Percentiles rank a stretch among this genome's conserved stretches.
These are phyloP conservation scores for Megastigmus dorsalis DNA, from an alignment of 2,888 invertebrate genomes.

Conservation along the genomic window DNA sequence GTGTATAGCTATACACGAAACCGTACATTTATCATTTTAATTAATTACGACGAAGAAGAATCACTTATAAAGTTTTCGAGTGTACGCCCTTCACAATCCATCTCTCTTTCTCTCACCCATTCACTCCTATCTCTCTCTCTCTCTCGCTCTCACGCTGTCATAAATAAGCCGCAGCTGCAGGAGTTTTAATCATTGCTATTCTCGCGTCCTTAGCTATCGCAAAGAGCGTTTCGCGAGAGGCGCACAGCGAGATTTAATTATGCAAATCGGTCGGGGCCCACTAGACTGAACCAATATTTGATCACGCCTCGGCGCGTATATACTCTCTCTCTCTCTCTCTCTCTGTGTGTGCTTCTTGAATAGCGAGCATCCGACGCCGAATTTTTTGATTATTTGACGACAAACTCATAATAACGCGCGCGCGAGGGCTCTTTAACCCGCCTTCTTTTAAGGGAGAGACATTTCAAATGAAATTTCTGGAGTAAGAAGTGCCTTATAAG, in stretches of 20 bases:
- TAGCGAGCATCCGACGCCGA: background rate
- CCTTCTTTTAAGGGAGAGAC: too few species aligned
- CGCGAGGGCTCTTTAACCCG: too few species aligned
- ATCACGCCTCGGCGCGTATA: slow-evolving; percentile 53
- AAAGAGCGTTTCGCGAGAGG: slow-evolving; percentile 54
- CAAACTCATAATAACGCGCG: background rate
- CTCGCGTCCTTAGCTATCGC: slow-evolving; percentile 54
- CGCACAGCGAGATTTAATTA: slow-evolving; percentile 67
- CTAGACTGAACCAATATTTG: slow-evolving; percentile 72
- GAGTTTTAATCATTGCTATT: slow-evolving; percentile 71
- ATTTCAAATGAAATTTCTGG: too few species aligned
- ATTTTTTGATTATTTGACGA: slow-evolving; percentile 15
- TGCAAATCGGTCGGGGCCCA: slow-evolving; percentile 68
- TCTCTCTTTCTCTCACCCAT: slow-evolving; percentile 39
- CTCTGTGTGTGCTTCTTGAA: background rate
- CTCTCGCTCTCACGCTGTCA: slow-evolving; percentile 53
- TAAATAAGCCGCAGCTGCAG: slow-evolving; percentile 65
- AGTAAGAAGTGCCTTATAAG: too few species aligned
- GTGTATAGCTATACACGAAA: background rate
- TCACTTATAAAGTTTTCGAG: slow-evolving; percentile 49
- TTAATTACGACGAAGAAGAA: slow-evolving; percentile 49
- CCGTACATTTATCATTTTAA: slow-evolving; percentile 49
- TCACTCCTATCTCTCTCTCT: background rate
- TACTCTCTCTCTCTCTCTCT: background rate
- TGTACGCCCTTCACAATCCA: background rate